These are phyloP conservation scores for Oxytorus armatus DNA, from an alignment of 2,888 invertebrate species.

Conservation along the genomic window DNA sequence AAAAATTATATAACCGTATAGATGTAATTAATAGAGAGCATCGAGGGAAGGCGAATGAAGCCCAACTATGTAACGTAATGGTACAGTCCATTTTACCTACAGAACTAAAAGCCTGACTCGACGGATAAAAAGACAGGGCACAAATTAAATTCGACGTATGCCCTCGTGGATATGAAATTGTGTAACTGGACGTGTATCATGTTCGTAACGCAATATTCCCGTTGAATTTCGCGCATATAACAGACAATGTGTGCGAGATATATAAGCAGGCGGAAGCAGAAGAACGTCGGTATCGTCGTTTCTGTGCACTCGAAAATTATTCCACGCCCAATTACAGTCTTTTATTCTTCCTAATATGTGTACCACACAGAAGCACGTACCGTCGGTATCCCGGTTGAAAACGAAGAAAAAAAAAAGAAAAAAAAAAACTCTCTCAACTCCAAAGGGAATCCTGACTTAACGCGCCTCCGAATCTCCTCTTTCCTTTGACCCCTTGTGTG, in stretches of 20 bases:
- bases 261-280: not conserved
- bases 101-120: slow-evolving; percentile 28
- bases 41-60: not conserved
- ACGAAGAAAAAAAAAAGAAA: no score
- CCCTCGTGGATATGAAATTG: slow-evolving; percentile 38
- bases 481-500: slow-evolving; percentile 40
- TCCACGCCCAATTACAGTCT: slow-evolving; percentile 48
- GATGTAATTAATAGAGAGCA: no score
- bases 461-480: slow-evolving; percentile 17
- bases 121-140: slow-evolving; percentile 30
- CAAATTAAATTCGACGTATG: slow-evolving; percentile 46
- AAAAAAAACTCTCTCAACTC: slow-evolving; percentile 20
- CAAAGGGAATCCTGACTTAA: slow-evolving; percentile 34
- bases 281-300: slow-evolving; percentile 5
- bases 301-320: slow-evolving; percentile 44
- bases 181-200: slow-evolving; percentile 11
- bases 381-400: no score
- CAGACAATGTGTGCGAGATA: not conserved
- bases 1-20: no score
- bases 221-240: slow-evolving; percentile 26
- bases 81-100: slow-evolving; percentile 1
- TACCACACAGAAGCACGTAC: not conserved
- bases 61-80: not conserved
- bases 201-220: no score
- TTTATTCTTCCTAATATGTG: slow-evolving; percentile 34